phyloP scores from a whole-genome alignment of 2,113 vertebrate genomes.

The Meles meles region DNA sequence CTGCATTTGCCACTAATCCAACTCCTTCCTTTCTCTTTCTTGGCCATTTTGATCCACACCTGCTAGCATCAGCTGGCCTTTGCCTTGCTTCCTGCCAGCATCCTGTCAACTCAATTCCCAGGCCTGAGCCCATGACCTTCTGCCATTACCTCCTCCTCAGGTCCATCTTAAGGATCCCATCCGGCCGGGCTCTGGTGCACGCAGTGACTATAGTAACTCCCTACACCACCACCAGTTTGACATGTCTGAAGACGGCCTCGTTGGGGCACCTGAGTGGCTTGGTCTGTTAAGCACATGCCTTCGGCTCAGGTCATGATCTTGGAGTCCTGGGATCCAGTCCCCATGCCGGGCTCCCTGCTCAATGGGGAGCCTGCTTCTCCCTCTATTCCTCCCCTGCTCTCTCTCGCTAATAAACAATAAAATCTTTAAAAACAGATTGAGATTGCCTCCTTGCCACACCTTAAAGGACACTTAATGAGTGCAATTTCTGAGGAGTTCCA shows the following conservation, averaged over 20 bases:
- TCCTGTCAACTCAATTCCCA: not conserved
- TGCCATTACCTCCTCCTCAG: not conserved
- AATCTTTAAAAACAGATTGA: not conserved
- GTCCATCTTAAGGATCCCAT: not conserved
- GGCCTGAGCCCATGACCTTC: not conserved
- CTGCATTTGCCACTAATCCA: not conserved
- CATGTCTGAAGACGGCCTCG: not conserved
- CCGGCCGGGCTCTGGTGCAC: not conserved
- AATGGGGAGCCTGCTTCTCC: too few relatives aligned
- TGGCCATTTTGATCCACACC: not conserved
- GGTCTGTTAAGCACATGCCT: not conserved
- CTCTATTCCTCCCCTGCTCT: too few relatives aligned
- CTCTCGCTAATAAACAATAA: not conserved
- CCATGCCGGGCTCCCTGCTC: too few relatives aligned
- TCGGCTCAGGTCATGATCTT: not conserved
- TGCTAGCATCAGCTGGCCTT: not conserved
- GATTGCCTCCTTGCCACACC: not conserved
- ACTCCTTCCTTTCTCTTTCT: not conserved
- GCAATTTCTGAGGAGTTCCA: not conserved
- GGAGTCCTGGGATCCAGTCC: not conserved
- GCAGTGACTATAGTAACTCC: not conserved
- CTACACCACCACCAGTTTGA: not conserved
- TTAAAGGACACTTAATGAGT: not conserved
- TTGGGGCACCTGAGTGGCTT: not conserved
- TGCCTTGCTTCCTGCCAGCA: not conserved